Evolutionary conservation across 2,113 vertebrate genomes (phyloP), one percentile per base, ranked within the genome.

Genomic region (Peromyscus maniculatus): DNA sequence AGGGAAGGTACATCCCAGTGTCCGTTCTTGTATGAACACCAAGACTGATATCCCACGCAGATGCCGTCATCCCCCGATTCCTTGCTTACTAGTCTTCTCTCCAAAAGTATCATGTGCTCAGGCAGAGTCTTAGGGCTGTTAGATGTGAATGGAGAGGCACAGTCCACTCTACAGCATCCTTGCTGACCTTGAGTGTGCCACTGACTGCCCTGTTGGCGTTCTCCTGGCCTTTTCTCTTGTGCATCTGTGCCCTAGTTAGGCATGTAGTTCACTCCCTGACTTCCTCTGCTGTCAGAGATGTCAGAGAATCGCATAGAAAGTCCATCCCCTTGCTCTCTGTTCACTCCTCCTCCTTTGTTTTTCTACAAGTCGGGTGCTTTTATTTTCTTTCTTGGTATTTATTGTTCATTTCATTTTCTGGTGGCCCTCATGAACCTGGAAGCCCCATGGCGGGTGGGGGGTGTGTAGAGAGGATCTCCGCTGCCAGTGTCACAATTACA

Each of bases 221-320:
- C 33, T 21, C 31, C 52, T 86, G 88, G 43, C 31, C 82, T 91
- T n/a, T 16, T 82, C 3, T 91, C 72, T 67, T 28, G 21, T 62
- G 16, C 74, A 28, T 62, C 39, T 89, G 39, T 26, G 82, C 3
- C 39, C 39, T 5, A 16, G 7, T 59, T 19, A 75, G 66, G 10
- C 36, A 22, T 0, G 0, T 49, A 36, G 11, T 4, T 39, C 19
- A 46, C 0, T 46, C 7, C 13, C 26, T 39, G 57, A 3, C 22
- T 89, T 75, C 4, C 46, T 88, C 7, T 59, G 57, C 71, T n/a
- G 19, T 72, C 67, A 24, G 17, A 43, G 12, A 52, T n/a, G 19
- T 72, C 67, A 28, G 17, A 43, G 12, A 52, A 24, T 19, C 9
- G 28, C 83, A 28, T 7, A 46, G 26, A n/a, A 49, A 46, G 39